phyloP scores from a whole-genome alignment of 2,797 vertebrate species.

The Microchirus variegatus region DNA sequence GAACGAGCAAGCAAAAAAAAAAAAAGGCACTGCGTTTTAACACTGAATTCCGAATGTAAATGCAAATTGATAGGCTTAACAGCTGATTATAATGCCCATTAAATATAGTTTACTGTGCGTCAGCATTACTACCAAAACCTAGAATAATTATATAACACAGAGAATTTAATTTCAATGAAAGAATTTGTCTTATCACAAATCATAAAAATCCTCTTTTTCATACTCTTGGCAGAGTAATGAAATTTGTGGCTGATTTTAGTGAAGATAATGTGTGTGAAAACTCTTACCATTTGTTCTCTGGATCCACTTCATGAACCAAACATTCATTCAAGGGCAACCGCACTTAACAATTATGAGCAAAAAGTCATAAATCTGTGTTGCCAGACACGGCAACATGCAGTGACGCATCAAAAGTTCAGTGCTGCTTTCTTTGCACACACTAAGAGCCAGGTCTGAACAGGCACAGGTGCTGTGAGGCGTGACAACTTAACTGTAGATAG shows the following conservation, averaged over 20 bases:
- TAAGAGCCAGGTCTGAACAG: constrained; percentile 24
- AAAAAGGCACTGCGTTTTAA: neutral
- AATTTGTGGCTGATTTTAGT: neutral
- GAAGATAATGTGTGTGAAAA: neutral
- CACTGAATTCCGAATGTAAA: neutral
- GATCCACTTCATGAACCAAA: constrained; percentile 3
- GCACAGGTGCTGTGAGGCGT: constrained; percentile 17
- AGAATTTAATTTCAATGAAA: neutral
- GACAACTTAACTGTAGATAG: constrained; percentile 27
- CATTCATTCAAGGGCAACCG: neutral
- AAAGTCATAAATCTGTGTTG: constrained; percentile 1
- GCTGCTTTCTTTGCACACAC: constrained; percentile 19
- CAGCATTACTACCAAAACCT: neutral
- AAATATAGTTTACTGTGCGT: neutral
- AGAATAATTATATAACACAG: neutral
- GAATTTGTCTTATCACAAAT: neutral
- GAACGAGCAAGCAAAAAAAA: neutral
- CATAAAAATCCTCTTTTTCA: neutral
- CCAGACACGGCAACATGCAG: neutral
- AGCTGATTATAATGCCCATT: neutral
- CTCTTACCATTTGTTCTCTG: constrained; percentile 15
- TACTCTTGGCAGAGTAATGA: neutral
- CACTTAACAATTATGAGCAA: neutral
- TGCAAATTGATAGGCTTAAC: neutral
- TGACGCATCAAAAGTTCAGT: neutral